Conservation (phyloP, 2,113 vertebrate genomes). For the Pycnonotus jocosus region DNA sequence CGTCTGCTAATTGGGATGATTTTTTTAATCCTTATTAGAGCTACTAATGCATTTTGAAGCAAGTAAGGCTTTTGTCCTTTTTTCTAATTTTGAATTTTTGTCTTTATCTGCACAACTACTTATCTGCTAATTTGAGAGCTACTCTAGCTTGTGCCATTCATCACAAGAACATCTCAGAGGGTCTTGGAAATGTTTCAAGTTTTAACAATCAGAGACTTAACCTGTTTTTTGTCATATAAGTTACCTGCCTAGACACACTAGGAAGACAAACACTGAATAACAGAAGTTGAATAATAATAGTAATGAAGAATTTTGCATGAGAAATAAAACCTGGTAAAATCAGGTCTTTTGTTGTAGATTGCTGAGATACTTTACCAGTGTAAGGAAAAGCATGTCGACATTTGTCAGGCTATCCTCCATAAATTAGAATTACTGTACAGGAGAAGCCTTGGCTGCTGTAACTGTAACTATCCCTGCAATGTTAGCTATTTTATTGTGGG, state of each 20-base stretch:
- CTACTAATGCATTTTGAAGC: not conserved
- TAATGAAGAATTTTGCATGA: constrained; percentile 26
- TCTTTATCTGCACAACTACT: constrained; percentile 1
- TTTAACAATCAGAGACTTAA: constrained; percentile 31
- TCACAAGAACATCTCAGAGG: constrained; percentile 2
- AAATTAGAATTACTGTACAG: not conserved
- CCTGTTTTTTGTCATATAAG: constrained; percentile 7
- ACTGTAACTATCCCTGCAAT: not conserved
- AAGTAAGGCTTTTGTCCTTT: not conserved
- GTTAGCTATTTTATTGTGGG: not conserved
- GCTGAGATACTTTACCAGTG: not conserved
- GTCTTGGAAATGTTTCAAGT: constrained; percentile 41
- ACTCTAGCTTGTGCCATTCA: constrained; percentile 16
- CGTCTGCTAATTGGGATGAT: not conserved
- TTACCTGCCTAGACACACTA: constrained; percentile 11
- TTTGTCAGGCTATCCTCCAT: constrained; percentile 35
- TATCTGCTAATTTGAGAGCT: constrained; percentile 5
- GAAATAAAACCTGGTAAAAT: constrained; percentile 32
- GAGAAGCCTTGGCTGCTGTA: not conserved
- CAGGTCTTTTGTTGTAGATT: constrained; percentile 34
- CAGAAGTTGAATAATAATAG: constrained; percentile 33
- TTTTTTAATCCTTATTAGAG: not conserved
- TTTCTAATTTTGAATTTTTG: constrained; percentile 17
- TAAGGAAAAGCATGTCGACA: not conserved
- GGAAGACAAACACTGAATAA: constrained; percentile 36